Conservation (phyloP, 2,797 vertebrate species). For the Chloroceryle amazona region DNA sequence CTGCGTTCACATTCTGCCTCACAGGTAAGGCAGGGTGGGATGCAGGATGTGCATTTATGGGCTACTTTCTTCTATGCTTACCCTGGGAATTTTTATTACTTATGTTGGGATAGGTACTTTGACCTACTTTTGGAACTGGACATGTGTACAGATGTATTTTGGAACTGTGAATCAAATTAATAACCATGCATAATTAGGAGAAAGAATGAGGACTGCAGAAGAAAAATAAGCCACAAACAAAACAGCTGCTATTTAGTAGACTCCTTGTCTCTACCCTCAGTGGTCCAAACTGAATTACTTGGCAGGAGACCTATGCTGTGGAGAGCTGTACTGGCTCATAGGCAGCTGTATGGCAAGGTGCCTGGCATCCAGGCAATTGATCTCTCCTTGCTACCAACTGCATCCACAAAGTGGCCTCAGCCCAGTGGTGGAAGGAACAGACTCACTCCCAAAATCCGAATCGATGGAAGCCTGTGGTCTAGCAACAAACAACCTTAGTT, state of each 20-base stretch:
- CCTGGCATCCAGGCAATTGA: background rate
- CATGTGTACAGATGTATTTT: background rate
- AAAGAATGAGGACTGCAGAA: background rate
- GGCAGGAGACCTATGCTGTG: background rate
- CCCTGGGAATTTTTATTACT: background rate
- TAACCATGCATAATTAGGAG: background rate
- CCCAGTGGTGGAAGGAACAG: background rate
- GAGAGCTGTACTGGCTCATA: background rate
- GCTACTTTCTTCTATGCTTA: background rate
- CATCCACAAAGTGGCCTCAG: background rate
- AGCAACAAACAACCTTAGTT: background rate
- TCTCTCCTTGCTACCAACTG: background rate
- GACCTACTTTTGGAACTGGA: background rate
- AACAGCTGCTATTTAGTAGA: background rate
- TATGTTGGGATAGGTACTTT: background rate
- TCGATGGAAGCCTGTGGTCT: fast-evolving
- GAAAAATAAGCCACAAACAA: background rate
- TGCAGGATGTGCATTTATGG: background rate
- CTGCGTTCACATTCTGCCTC: background rate
- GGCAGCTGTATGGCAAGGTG: background rate
- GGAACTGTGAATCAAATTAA: background rate
- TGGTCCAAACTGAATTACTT: background rate
- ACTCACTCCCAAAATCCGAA: background rate
- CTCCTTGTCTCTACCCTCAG: background rate
- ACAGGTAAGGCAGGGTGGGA: background rate